Evolutionary conservation across 2,113 vertebrate genomes (phyloP).

Genomic region (Cnemophilus loriae): DNA sequence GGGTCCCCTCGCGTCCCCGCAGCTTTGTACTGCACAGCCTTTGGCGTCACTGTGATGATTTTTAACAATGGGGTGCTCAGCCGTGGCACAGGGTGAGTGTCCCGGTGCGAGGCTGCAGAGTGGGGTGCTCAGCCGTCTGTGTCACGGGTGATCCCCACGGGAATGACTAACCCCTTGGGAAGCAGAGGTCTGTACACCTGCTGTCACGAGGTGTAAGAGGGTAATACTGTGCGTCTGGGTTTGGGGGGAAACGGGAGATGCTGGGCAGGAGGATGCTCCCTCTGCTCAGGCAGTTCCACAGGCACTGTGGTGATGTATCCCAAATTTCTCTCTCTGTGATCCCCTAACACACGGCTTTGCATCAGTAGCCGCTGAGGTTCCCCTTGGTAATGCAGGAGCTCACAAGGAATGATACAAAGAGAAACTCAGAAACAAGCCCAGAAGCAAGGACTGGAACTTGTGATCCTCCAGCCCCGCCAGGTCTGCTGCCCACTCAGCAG

Average conservation of each 20-base stretch:
- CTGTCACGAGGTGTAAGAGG: not conserved
- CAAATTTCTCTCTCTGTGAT: not conserved
- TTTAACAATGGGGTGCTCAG: accelerated
- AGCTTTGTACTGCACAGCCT: not conserved
- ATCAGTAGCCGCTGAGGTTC: not conserved
- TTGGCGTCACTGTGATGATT: not conserved
- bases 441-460: not conserved
- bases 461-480: accelerated
- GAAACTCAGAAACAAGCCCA: not conserved
- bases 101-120: not conserved
- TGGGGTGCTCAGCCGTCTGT: not conserved
- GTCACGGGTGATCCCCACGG: not conserved
- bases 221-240: not conserved
- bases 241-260: not conserved
- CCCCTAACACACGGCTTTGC: accelerated
- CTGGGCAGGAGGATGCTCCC: not conserved
- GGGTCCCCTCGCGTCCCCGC: not conserved
- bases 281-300: not conserved
- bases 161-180: not conserved
- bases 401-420: not conserved
- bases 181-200: not conserved
- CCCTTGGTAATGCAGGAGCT: not conserved
- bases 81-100: not conserved
- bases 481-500: not conserved
- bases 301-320: not conserved